Evolutionary conservation across 2,888 invertebrate genomes (phyloP).

Genomic region (Drosophila barbarae): DNA sequence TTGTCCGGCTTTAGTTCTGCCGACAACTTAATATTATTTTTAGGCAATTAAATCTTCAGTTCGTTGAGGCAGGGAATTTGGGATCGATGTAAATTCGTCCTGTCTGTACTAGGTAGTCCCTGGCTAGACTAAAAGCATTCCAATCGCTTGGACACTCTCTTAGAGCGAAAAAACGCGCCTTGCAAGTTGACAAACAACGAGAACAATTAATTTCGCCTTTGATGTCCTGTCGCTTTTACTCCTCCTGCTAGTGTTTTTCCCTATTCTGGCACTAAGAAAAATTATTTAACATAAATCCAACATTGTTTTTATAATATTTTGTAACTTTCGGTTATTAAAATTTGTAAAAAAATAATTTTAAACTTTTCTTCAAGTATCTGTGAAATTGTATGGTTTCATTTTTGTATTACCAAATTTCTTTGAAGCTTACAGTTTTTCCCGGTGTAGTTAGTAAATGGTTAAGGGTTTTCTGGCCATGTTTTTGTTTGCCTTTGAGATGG

Average conservation of each 20-base stretch:
- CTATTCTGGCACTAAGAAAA: conserved; percentile 3
- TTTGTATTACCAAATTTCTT: background rate
- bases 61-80: background rate
- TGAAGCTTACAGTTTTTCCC: background rate
- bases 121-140: conserved; percentile 16
- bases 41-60: conserved; percentile 26
- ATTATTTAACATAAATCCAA: background rate
- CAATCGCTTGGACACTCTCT: conserved; percentile 9
- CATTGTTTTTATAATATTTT: background rate
- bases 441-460: conserved; percentile 8
- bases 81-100: conserved; percentile 4
- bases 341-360: background rate
- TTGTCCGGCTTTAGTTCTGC: conserved; percentile 10
- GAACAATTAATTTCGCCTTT: conserved; percentile 47
- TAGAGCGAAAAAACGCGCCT: conserved; percentile 12
- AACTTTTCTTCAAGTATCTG: background rate
- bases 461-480: conserved; percentile 20
- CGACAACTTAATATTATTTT: conserved; percentile 23
- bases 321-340: background rate
- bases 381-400: background rate
- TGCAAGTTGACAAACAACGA: conserved; percentile 34
- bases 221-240: conserved; percentile 27
- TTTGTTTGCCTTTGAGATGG: conserved; percentile 25
- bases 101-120: background rate
- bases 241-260: conserved; percentile 6